Base-by-base conservation (phyloP, 2,888 invertebrate species). In the Lagria hirta region DNA sequence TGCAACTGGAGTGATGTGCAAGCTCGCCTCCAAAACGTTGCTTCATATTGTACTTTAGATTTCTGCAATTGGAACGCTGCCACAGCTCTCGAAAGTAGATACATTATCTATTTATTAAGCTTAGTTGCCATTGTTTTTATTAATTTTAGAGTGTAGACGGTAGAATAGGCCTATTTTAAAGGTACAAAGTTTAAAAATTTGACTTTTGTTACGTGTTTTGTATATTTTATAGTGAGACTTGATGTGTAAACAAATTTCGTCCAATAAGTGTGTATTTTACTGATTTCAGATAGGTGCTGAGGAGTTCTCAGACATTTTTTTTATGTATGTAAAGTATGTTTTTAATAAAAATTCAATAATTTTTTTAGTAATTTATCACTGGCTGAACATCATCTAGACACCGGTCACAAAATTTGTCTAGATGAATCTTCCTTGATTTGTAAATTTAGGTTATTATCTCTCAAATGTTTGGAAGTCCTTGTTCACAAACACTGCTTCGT, bases 1-100 rank as follows among this genome's bases (percentile, higher is more conserved):
- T 90, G 90, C 70, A 81, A 83, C 51, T 88, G 88, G 86, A 76
- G 79, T 0, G 76, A 78, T 12, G 73, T 90, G 4, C 77, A 82
- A 58, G 73, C 75, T 8, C 78, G 77, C 43, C 81, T 81, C 48
- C 74, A 75, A 2, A 66, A 73, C 1, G 61, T 80, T 1, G 75
- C 76, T 2, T 72, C 77, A 12, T 73, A 73, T 8, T 85, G 85
- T 58, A 75, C 77, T 52, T 52, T 77, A 4, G 71, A 79, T 16
- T 77, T 78, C 53, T 84, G 84, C 58, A 75, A 73, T 10, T 54
- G 55, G 13, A 51, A 14, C 17, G 16, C 18, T 4, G 32, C 37
- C 7, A 12, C 20, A 2, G 17, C n/a, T 14, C 12, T 41, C 6
- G 26, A 26, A 21, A 15, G 13, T 16, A 29, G 18, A 8, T 35